Evolutionary conservation across 2,113 vertebrate species (phyloP).

Genomic region (Epinephelus moara): DNA sequence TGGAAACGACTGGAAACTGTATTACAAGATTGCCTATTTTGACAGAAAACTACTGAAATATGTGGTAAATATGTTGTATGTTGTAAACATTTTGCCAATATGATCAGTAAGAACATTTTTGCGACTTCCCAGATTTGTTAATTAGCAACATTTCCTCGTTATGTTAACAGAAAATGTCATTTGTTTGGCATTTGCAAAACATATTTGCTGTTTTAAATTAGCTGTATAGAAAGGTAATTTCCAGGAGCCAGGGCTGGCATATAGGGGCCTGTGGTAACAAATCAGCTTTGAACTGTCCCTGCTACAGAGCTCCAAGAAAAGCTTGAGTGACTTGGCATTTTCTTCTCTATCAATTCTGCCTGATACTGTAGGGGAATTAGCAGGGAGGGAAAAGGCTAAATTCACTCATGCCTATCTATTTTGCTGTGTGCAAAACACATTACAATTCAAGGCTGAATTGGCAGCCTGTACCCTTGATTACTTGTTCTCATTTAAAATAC

Average conservation of each 20-base stretch:
- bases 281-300: slow-evolving; percentile 2
- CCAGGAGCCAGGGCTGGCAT: neutral
- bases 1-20: too few relatives aligned
- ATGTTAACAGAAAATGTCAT: too few relatives aligned
- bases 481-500: slow-evolving; percentile 47
- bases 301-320: slow-evolving; percentile 26
- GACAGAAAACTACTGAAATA: too few relatives aligned
- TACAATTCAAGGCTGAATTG: slow-evolving; percentile 53
- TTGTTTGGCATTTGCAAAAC: too few relatives aligned
- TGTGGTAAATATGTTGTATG: too few relatives aligned
- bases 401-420: slow-evolving; percentile 50
- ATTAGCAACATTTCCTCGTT: too few relatives aligned
- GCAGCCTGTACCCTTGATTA: slow-evolving; percentile 49
- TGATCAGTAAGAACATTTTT: too few relatives aligned
- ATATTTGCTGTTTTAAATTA: too few relatives aligned
- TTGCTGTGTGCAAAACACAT: slow-evolving; percentile 52
- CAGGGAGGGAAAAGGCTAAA: slow-evolving; percentile 36
- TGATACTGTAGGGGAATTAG: slow-evolving; percentile 49
- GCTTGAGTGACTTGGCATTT: slow-evolving; percentile 51
- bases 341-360: slow-evolving; percentile 10
- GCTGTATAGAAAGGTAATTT: too few relatives aligned
- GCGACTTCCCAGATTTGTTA: too few relatives aligned
- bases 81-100: too few relatives aligned
- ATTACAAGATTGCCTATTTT: too few relatives aligned
- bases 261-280: neutral